Evolutionary conservation across 2,113 vertebrate genomes (phyloP).

Genomic region (Pteropus alecto): DNA sequence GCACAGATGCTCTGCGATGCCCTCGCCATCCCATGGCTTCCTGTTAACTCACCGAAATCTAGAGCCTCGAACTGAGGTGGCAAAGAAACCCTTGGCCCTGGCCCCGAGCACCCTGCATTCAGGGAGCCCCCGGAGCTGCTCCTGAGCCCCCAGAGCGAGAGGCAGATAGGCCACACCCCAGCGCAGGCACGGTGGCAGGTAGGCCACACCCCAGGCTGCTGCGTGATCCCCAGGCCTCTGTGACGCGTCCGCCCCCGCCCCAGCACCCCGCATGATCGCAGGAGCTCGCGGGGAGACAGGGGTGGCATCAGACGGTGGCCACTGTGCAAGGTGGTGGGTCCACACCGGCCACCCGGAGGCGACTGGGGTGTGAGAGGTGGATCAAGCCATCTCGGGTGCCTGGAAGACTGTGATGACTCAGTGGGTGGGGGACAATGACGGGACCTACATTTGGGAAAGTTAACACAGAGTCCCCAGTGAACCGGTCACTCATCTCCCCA

Average conservation of each 20-base stretch:
- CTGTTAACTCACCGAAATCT: neutral
- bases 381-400: fast-evolving
- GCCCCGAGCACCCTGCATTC: fast-evolving
- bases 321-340: neutral
- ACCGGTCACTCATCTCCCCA: neutral
- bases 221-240: fast-evolving
- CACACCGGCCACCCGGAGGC: too few relatives aligned
- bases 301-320: too few relatives aligned
- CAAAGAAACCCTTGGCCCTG: fast-evolving
- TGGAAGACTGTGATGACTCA: too few relatives aligned
- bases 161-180: too few relatives aligned
- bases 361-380: fast-evolving
- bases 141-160: too few relatives aligned
- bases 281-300: neutral
- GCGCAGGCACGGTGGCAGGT: too few relatives aligned
- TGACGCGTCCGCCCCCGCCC: fast-evolving
- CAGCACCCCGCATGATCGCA: fast-evolving
- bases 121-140: too few relatives aligned
- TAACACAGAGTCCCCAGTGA: too few relatives aligned
- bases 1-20: fast-evolving
- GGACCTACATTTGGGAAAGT: fast-evolving
- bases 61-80: neutral
- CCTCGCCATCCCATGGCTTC: fast-evolving
- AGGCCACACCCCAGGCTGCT: neutral
- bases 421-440: too few relatives aligned